Evolutionary conservation across 2,888 invertebrate genomes (phyloP), one percentile per base, ranked within the genome.

Genomic region (Labia minor): DNA sequence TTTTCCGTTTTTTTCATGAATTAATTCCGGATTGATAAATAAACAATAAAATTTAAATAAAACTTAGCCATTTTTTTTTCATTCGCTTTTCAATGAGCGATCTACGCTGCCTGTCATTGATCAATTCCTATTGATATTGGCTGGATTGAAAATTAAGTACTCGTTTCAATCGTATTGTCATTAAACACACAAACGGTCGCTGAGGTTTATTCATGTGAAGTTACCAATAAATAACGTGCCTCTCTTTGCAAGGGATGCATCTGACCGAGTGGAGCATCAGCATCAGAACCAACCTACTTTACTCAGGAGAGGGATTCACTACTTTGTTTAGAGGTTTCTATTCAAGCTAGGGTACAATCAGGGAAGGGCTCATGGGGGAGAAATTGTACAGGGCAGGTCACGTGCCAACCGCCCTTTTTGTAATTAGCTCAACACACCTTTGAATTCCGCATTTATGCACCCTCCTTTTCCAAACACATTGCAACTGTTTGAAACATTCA

Each of bases 391-490:
- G 49, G 49, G 49, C 49, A 49, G 49, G 49, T 16, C 49, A 49
- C 49, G 49, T 49, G 49, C 49, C 49, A 49, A 8, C 49, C 49
- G 49, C 49, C 49, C 49, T 49, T 10, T 49, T n/a, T 49, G 16
- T 49, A 49, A 49, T 49, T 49, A 49, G 49, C 16, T 16, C 49
- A 49, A 49, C 49, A 49, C 49, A 49, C 49, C 49, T 49, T 49
- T 49, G 49, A 49, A 49, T 49, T 2, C 49, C 49, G 16, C 49
- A 49, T 49, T 26, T 49, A 49, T 49, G 49, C 49, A 49, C 49
- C 49, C 49, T 49, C 49, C 49, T 49, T 14, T 49, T 16, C 49
- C 3, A 49, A 49, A 49, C 49, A 49, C 49, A 49, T 14, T 49
- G 33, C 33, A 33, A 33, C 33, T n/a, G n/a, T n/a, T n/a, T n/a